Evolutionary conservation across 30 jellyfish, hydroid and myxozoan genomes (phyloP).

Genomic region (Pelagia noctiluca): DNA sequence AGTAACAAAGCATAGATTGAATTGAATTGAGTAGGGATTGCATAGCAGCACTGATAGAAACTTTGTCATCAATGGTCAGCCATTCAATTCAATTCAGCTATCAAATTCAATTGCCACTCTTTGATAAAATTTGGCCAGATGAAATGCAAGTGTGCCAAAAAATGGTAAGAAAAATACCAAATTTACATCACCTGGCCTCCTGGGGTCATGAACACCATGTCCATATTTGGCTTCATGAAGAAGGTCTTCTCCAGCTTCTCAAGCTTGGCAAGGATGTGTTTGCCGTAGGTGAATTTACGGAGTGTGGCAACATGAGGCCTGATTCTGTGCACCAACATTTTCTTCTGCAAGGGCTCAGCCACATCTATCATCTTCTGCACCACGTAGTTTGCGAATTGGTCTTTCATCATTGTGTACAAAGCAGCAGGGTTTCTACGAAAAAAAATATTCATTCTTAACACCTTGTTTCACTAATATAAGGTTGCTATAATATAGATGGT

Average conservation of each 20-base stretch:
- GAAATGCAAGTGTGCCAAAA: too few species aligned
- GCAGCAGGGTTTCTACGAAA: constrained; percentile 80
- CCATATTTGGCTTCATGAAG: constrained; percentile 93
- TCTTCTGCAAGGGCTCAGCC: constrained; percentile 94
- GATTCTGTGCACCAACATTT: constrained; percentile 81
- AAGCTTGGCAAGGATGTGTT: constrained; percentile 95
- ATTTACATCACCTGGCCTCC: constrained; percentile 73
- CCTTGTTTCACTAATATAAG: neutral
- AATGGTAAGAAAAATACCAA: too few species aligned
- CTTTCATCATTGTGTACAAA: constrained; percentile 97
- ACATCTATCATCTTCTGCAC: constrained; percentile 98
- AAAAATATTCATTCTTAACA: neutral
- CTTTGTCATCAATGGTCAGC: too few species aligned
- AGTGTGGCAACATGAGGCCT: constrained; percentile 96
- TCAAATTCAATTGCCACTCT: too few species aligned
- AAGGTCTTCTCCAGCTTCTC: constrained; percentile 91
- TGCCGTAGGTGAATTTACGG: constrained; percentile 96
- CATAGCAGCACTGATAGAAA: too few species aligned
- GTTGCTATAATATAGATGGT: too few species aligned
- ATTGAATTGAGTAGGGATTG: too few species aligned
- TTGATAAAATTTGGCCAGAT: too few species aligned
- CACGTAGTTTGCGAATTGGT: constrained; percentile 97
- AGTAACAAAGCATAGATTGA: too few species aligned
- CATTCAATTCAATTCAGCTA: too few species aligned
- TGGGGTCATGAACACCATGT: constrained; percentile 91